phyloP scores from a whole-genome alignment of 2,888 invertebrate genomes.

The Harpagoxenus sublaevis region DNA sequence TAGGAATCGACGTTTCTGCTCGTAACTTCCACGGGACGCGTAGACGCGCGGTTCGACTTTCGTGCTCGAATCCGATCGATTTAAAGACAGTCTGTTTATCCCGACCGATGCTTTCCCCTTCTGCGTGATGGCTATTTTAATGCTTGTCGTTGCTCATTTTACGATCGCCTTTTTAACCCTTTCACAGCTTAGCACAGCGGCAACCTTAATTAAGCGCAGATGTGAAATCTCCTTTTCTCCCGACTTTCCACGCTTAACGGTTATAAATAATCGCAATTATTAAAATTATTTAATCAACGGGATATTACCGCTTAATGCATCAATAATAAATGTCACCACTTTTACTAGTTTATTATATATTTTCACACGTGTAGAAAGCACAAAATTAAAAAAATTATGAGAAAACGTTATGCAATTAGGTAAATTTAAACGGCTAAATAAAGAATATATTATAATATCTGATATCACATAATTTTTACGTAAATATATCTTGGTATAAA shows the following conservation, averaged over 20 bases:
- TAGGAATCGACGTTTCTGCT: background rate
- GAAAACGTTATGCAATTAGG: background rate
- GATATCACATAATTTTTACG: background rate
- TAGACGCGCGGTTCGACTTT: slow-evolving; percentile 7
- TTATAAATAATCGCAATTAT: slow-evolving; percentile 24
- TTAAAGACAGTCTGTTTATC: slow-evolving; percentile 24
- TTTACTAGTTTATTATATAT: slow-evolving; percentile 12
- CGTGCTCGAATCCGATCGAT: slow-evolving; percentile 24
- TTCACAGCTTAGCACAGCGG: slow-evolving; percentile 2
- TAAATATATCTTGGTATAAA: background rate
- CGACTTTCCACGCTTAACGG: slow-evolving; percentile 25
- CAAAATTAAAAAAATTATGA: background rate
- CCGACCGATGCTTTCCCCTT: background rate
- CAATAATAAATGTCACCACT: background rate
- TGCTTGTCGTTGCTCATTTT: slow-evolving; percentile 3
- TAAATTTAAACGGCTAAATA: background rate
- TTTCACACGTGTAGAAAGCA: background rate
- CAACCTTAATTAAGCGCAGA: slow-evolving; percentile 15
- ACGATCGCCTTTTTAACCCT: slow-evolving; percentile 33
- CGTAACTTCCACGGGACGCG: background rate
- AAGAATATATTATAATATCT: background rate
- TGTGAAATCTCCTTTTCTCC: slow-evolving; percentile 26
- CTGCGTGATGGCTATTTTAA: background rate
- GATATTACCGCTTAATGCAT: background rate
- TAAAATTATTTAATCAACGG: slow-evolving; percentile 31